Evolutionary conservation across 2,888 invertebrate genomes (phyloP), one percentile per base, ranked within the genome.

Genomic region (Druceiella hillmani): DNA sequence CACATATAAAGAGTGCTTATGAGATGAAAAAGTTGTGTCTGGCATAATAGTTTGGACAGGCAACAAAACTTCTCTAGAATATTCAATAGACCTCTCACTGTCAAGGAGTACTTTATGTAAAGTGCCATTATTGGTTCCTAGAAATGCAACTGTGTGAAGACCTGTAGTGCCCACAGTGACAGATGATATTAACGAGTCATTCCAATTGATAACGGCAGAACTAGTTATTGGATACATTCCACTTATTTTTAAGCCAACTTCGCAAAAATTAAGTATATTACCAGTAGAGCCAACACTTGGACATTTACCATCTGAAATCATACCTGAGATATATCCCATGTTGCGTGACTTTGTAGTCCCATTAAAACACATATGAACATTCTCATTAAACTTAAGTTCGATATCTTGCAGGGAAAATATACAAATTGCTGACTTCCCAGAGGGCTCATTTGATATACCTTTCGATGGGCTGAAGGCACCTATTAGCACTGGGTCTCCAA

Each of bases 341-440:
- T 87, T 92, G 31, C 95, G 81, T 58, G 92, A 88, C 58, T 88
- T 90, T 50, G 89, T 88, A 52, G 87, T 88, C 17, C 95, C 95
- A 64, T 93, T 90, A 61, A 95, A 95, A 66, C 98, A 98, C 82
- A 91, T 87, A 61, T 94, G 93, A 52, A 97, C 93, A 68, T 97
- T 98, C 63, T 93, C 89, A 58, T 89, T 90, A 64, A 98, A 98
- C 61, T 88, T 88, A 49, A 83, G 82, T 60, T 93, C 90, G 52
- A 97, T 89, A 48, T 90, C 87, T 53, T 86, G 81, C 46, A 98
- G 71, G 41, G 93, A 88, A 66, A 87, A 98, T 30, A 94, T 79
- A 68, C 98, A 98, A 52, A 98, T 72, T 1, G 94, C 97, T 2
- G 97, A 93, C 48, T 85, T 83, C 16, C 79, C 61, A 55, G 81